A percentile compares a stretch with the other conserved stretches of the same genome.
Conservation (phyloP, 1,140 invertebrate genomes). For the Zaprionus camerounensis region DNA sequence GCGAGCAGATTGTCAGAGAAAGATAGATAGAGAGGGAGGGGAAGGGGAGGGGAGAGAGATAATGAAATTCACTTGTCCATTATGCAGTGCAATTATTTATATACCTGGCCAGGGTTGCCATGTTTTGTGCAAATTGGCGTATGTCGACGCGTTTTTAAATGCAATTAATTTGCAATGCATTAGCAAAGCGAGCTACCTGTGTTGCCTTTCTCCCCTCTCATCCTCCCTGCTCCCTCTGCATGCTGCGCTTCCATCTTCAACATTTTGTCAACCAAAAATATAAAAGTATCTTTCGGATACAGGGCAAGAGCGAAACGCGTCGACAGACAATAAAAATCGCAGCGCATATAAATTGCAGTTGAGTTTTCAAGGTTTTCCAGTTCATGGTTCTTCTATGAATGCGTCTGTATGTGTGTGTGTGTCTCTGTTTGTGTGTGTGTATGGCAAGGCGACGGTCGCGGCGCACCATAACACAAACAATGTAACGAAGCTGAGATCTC, state of each 20-base stretch:
- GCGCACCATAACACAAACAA: slow-evolving; percentile 49
- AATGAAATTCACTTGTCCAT: slow-evolving; percentile 75
- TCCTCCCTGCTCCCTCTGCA: too few species aligned
- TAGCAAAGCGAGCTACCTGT: slow-evolving; percentile 24
- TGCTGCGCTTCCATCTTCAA: too few species aligned
- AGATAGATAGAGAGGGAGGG: too few species aligned
- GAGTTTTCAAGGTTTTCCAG: slow-evolving; percentile 82
- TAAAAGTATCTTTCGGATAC: slow-evolving; percentile 39
- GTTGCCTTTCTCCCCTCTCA: neutral
- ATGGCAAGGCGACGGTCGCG: slow-evolving; percentile 51
- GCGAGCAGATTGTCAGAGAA: slow-evolving; percentile 37
- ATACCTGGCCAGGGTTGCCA: slow-evolving; percentile 43
- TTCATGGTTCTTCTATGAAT: slow-evolving; percentile 63
- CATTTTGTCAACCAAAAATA: neutral
- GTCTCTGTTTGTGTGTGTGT: slow-evolving; percentile 30
- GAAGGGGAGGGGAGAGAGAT: slow-evolving; percentile 23
- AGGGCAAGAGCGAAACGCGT: slow-evolving; percentile 22
- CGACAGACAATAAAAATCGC: slow-evolving; percentile 53
- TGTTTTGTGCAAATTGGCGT: slow-evolving; percentile 46
- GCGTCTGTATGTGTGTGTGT: slow-evolving; percentile 26
- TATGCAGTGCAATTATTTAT: slow-evolving; percentile 59
- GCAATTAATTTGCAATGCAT: slow-evolving; percentile 49
- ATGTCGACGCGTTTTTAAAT: slow-evolving; percentile 56
- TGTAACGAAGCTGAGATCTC: slow-evolving; percentile 56
- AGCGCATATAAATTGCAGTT: slow-evolving; percentile 69